Percentiles rank a stretch among this genome's conserved stretches.
Evolutionary conservation across 2,888 invertebrate genomes (phyloP).

Genomic region (Eilema depressum): DNA sequence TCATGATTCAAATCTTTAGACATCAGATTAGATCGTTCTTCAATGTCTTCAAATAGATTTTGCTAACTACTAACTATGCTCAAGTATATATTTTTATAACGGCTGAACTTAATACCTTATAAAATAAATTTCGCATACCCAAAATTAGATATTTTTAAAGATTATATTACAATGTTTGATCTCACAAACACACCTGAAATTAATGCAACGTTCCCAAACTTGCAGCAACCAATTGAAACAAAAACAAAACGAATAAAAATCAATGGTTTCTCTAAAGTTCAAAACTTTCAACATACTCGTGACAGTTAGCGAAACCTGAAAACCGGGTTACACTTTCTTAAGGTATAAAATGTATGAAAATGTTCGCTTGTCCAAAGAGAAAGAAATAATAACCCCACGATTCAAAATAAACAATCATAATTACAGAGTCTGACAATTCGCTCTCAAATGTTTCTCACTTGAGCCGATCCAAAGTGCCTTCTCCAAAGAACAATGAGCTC

Average conservation of each 20-base stretch:
- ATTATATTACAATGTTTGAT: no score
- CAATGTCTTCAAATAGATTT: neutral
- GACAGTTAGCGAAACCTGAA: neutral
- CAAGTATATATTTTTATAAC: neutral
- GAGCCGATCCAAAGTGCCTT: slow-evolving; percentile 47
- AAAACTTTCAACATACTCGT: no score
- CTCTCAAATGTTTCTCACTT: slow-evolving; percentile 35
- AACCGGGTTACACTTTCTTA: neutral
- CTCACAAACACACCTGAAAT: no score
- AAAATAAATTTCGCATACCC: neutral
- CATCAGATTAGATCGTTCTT: neutral
- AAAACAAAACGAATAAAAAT: neutral
- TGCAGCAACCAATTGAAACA: neutral
- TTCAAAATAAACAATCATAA: slow-evolving; percentile 21
- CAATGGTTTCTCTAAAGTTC: no score
- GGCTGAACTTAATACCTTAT: neutral
- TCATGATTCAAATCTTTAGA: neutral
- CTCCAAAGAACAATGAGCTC: slow-evolving; percentile 54
- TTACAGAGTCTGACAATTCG: slow-evolving; percentile 7
- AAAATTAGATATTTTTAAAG: neutral
- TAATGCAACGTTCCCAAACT: neutral
- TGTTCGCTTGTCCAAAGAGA: neutral
- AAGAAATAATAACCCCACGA: neutral
- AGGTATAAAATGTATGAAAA: neutral
- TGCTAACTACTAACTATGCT: neutral